A percentile compares a stretch with the other conserved stretches of the same genome.
phyloP scores from a whole-genome alignment of 2,888 invertebrate genomes.

The Scaeva pyrastri region DNA sequence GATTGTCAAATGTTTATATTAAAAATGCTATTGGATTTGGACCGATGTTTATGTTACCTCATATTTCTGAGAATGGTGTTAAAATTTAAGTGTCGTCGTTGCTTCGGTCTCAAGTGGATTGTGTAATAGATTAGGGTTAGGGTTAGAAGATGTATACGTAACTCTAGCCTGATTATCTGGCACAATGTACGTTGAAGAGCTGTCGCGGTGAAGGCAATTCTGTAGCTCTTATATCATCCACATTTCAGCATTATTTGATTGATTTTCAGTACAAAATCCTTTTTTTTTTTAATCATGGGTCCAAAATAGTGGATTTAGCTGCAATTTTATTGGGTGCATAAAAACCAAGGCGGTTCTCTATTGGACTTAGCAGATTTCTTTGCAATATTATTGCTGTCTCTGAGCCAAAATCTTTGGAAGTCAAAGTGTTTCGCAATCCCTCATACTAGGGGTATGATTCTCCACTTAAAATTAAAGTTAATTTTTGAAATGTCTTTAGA shows the following conservation, averaged over 20 bases:
- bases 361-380: conserved; percentile 6
- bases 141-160: no score
- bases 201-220: background rate
- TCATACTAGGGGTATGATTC: conserved; percentile 35
- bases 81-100: no score
- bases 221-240: conserved; percentile 10
- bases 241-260: conserved; percentile 15
- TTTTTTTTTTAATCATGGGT: conserved; percentile 26
- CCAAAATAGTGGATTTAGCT: conserved; percentile 27
- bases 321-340: conserved; percentile 19
- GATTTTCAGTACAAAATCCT: no score
- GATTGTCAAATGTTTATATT: no score
- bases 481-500: background rate
- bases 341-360: conserved; percentile 28
- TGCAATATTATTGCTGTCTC: conserved; percentile 11
- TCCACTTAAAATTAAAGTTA: background rate
- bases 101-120: no score
- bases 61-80: no score
- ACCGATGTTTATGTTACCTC: no score
- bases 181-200: background rate
- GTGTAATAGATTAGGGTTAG: no score
- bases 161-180: no score
- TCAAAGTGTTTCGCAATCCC: conserved; percentile 26
- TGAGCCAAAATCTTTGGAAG: conserved; percentile 15
- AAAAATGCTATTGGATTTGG: no score